A percentile compares a stretch with the other conserved stretches of the same genome.
phyloP scores from a whole-genome alignment of 2,797 vertebrate genomes.

The Selene dorsalis region DNA sequence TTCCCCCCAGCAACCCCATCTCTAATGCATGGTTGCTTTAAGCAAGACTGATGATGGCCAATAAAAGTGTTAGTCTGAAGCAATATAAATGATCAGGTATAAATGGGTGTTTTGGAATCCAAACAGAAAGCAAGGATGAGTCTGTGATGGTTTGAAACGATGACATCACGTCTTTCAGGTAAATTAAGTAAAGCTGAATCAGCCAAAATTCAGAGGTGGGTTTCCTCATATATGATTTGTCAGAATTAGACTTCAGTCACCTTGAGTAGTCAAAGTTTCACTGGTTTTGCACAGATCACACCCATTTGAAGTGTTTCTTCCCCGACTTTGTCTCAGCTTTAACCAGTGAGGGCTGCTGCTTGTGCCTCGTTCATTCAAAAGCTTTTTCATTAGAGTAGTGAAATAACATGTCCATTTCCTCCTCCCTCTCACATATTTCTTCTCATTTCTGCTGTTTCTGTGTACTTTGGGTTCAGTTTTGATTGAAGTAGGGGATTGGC shows the following conservation, averaged over 20 bases:
- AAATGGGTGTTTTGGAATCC: constrained; percentile 72
- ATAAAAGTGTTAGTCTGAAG: constrained; percentile 71
- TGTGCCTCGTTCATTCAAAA: not conserved
- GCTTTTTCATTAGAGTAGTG: not conserved
- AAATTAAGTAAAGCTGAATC: constrained; percentile 61
- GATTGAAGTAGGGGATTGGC: not conserved
- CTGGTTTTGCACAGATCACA: constrained; percentile 6
- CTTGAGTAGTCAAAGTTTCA: constrained; percentile 19
- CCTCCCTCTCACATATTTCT: not conserved
- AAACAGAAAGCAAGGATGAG: constrained; percentile 62
- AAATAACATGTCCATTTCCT: not conserved
- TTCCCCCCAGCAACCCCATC: constrained; percentile 65
- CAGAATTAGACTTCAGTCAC: constrained; percentile 51
- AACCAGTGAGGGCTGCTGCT: not conserved
- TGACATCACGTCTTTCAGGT: constrained; percentile 49
- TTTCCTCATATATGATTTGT: constrained; percentile 36
- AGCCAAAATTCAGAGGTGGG: constrained; percentile 34
- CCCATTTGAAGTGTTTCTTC: constrained; percentile 26
- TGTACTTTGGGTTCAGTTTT: not conserved
- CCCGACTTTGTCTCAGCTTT: not conserved
- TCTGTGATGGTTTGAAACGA: constrained; percentile 49
- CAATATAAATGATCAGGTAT: constrained; percentile 71
- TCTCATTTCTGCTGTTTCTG: not conserved
- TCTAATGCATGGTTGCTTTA: constrained; percentile 76
- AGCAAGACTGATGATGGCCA: constrained; percentile 78